These are phyloP conservation scores for Sebastes taczanowskii DNA, from an alignment of 2,797 vertebrate genomes.

Conservation along the genomic window DNA sequence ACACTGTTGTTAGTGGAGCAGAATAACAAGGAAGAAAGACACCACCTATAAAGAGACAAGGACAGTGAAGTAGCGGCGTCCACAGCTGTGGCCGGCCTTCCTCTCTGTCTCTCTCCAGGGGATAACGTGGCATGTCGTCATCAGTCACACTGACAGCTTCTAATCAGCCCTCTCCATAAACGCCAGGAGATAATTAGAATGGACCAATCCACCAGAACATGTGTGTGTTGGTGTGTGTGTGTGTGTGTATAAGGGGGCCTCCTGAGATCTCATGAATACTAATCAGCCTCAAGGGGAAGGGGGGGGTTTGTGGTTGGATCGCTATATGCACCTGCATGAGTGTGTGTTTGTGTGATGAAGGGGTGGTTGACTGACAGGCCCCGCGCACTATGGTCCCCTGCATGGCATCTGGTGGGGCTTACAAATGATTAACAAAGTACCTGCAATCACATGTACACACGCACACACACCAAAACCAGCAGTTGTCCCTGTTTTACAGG, in stretches of 20 bases:
- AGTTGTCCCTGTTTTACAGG: conserved; percentile 52
- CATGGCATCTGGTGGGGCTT: conserved; percentile 74
- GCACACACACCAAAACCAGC: conserved; percentile 30
- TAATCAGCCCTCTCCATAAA: conserved; percentile 86
- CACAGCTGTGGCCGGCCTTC: conserved; percentile 67
- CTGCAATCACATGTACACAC: conserved; percentile 45
- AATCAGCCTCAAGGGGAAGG: conserved; percentile 75
- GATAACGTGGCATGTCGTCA: conserved; percentile 77
- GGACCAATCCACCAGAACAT: conserved; percentile 76
- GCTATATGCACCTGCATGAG: conserved; percentile 61
- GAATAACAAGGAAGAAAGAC: conserved; percentile 44
- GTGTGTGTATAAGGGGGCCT: conserved; percentile 47
- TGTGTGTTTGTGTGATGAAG: conserved; percentile 53
- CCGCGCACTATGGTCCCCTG: conserved; percentile 48
- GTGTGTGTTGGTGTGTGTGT: conserved; percentile 35
- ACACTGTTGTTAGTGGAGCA: conserved; percentile 42
- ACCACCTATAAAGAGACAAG: conserved; percentile 49
- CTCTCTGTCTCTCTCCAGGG: conserved; percentile 63
- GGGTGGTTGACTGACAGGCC: conserved; percentile 71
- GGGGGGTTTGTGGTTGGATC: conserved; percentile 47
- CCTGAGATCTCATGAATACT: conserved; percentile 83
- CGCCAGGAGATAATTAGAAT: conserved; percentile 83
- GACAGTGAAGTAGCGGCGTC: conserved; percentile 48
- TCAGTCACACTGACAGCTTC: conserved; percentile 84
- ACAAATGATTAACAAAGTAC: conserved; percentile 82